Evolutionary conservation across 2,797 vertebrate genomes (phyloP).

Genomic region (Sternotherus odoratus): DNA sequence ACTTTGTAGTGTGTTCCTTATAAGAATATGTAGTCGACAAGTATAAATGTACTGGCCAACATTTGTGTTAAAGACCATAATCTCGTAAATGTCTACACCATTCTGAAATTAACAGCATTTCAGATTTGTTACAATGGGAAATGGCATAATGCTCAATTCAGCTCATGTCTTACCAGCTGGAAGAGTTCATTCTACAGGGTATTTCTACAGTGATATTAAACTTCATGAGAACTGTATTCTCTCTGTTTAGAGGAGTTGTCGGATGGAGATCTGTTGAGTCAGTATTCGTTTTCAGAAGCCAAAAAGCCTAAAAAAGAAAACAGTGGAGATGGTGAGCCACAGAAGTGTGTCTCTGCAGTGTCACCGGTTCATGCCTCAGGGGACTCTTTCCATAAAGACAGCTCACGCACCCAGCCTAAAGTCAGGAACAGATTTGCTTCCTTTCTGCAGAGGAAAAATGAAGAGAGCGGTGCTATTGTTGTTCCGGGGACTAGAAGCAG

Average conservation of each 20-base stretch:
- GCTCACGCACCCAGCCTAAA: constrained; percentile 25
- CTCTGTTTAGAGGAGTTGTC: constrained; percentile 82
- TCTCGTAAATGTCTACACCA: neutral
- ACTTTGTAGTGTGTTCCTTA: neutral
- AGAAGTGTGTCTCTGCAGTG: constrained; percentile 5
- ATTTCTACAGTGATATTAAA: neutral
- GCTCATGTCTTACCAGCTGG: neutral
- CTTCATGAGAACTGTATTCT: constrained; percentile 6
- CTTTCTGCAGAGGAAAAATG: constrained; percentile 88
- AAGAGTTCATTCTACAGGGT: neutral
- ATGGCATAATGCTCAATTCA: neutral
- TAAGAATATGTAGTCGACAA: neutral
- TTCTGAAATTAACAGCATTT: neutral
- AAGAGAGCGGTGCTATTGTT: constrained; percentile 76
- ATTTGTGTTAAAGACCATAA: neutral
- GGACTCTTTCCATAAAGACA: constrained; percentile 25
- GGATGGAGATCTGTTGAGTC: constrained; percentile 89
- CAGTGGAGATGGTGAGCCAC: neutral
- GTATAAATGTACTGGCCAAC: neutral
- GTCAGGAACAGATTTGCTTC: constrained; percentile 89
- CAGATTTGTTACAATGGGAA: neutral
- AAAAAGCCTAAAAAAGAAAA: constrained; percentile 84
- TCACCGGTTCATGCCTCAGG: neutral
- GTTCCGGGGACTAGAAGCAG: constrained; percentile 89
- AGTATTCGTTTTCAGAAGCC: constrained; percentile 84